These are phyloP conservation scores for Leuciscus waleckii DNA, from an alignment of 2,797 vertebrate genomes.

Conservation along the genomic window DNA sequence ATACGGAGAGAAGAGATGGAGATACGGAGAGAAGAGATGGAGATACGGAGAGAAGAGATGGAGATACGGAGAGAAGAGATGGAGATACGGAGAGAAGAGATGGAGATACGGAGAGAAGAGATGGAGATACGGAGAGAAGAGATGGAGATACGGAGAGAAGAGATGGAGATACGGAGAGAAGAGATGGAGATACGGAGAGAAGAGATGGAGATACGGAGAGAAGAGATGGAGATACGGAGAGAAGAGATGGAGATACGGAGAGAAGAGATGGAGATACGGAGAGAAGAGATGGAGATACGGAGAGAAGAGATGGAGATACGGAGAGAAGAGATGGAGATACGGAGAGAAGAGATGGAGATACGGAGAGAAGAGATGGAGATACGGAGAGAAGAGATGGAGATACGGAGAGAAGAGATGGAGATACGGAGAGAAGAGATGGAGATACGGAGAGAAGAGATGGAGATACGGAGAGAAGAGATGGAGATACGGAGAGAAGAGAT, in stretches of 20 bases:
- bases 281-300: too few species aligned
- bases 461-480: neutral
- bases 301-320: neutral
- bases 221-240: neutral
- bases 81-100: neutral
- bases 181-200: too few species aligned
- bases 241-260: neutral
- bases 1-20: neutral
- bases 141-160: neutral
- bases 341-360: neutral
- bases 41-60: neutral
- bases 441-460: too few species aligned
- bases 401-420: too few species aligned
- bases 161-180: neutral
- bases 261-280: neutral
- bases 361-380: too few species aligned
- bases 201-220: neutral
- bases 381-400: neutral
- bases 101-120: too few species aligned
- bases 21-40: too few species aligned
- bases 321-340: too few species aligned
- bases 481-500: too few species aligned
- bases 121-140: neutral
- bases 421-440: neutral
- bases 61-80: too few species aligned